These are phyloP conservation scores for Perizoma flavofasciatum DNA, from an alignment of 2,888 invertebrate genomes.

Conservation along the genomic window DNA sequence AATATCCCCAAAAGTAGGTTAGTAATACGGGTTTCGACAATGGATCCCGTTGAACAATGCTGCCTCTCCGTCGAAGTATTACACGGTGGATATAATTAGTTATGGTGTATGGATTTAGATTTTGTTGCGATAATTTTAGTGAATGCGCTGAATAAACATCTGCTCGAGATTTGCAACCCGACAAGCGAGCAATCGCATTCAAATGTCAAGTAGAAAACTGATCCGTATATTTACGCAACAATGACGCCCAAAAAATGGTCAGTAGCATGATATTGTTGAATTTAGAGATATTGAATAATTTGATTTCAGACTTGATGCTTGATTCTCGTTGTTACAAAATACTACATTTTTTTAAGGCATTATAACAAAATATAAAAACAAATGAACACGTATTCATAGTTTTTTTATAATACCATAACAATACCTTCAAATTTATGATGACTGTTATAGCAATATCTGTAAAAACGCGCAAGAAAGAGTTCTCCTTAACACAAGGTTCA, in stretches of 20 bases:
- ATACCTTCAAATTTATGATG: no score
- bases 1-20: slow-evolving; percentile 82
- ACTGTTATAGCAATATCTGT: no score
- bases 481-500: no score
- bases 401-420: no score
- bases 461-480: no score
- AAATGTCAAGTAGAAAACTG: slow-evolving; percentile 80
- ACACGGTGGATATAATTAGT: slow-evolving; percentile 83
- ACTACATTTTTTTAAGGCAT: no score
- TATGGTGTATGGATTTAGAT: slow-evolving; percentile 84
- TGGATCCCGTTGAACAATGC: slow-evolving; percentile 65
- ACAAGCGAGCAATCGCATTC: slow-evolving; percentile 71
- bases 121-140: slow-evolving; percentile 80
- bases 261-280: slow-evolving; percentile 41
- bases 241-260: slow-evolving; percentile 74
- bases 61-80: slow-evolving; percentile 65
- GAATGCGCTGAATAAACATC: slow-evolving; percentile 78
- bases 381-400: no score
- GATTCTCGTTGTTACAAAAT: no score
- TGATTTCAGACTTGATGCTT: background rate
- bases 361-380: no score
- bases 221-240: slow-evolving; percentile 64
- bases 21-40: slow-evolving; percentile 78
- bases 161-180: slow-evolving; percentile 74
- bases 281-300: background rate